Evolutionary conservation across 2,888 invertebrate genomes (phyloP).

Genomic region (Dryococelus australis): DNA sequence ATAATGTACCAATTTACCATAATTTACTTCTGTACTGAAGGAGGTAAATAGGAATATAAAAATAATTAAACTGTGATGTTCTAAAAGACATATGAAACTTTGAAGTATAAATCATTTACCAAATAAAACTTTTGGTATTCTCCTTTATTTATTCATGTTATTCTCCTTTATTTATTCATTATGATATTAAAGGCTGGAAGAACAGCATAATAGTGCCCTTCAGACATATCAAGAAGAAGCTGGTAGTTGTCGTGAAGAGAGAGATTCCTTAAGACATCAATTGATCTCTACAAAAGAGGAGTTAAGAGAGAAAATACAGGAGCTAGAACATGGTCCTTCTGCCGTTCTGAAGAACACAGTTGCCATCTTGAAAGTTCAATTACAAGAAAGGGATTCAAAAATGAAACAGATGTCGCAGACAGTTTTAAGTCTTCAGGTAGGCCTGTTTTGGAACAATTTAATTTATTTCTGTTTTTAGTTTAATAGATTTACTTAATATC

Average conservation of each 20-base stretch:
- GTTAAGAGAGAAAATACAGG: conserved; percentile 28
- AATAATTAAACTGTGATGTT: no score
- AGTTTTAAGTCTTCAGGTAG: conserved; percentile 61
- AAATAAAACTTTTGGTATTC: no score
- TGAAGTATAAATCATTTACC: no score
- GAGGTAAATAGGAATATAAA: no score
- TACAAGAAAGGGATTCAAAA: conserved; percentile 58
- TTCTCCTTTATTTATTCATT: no score
- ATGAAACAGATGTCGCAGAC: conserved; percentile 59
- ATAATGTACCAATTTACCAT: no score
- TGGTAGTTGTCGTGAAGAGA: conserved; percentile 42
- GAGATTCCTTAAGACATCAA: conserved; percentile 47
- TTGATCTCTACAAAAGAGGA: conserved; percentile 28
- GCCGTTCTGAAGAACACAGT: conserved; percentile 36
- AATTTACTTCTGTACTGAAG: no score
- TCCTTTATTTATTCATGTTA: no score
- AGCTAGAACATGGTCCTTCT: conserved; percentile 19
- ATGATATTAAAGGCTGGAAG: conserved; percentile 61
- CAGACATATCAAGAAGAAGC: conserved; percentile 69
- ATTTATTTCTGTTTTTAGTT: no score
- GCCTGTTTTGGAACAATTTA: conserved; percentile 43
- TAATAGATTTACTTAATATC: no score
- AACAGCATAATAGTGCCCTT: conserved; percentile 69
- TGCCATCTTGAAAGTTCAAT: conserved; percentile 48
- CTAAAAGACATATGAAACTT: no score